phyloP scores from a whole-genome alignment of 2,113 vertebrate genomes.

The Lucifuga dentata region DNA sequence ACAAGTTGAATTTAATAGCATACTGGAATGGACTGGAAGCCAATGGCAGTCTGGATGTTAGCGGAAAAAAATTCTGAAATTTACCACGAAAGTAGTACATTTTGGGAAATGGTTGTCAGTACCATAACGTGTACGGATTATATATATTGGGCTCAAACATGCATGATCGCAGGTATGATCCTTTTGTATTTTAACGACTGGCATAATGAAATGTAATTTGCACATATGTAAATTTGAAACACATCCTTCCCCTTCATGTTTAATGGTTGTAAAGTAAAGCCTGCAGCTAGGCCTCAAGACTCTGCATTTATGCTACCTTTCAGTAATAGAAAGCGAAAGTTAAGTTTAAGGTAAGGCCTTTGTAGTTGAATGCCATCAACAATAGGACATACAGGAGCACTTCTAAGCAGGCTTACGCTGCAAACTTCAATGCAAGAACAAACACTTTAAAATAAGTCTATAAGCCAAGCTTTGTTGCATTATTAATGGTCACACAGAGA shows the following conservation, averaged over 20 bases:
- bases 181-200: not conserved
- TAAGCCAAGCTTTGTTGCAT: slow-evolving; percentile 58
- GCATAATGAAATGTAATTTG: slow-evolving; percentile 1
- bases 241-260: not conserved
- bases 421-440: slow-evolving; percentile 43
- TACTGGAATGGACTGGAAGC: too few species aligned
- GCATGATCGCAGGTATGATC: too few species aligned
- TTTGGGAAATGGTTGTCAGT: too few species aligned
- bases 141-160: too few species aligned
- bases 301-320: slow-evolving; percentile 9
- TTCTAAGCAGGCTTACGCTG: slow-evolving; percentile 7
- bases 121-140: too few species aligned
- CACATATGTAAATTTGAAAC: slow-evolving; percentile 20
- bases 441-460: slow-evolving; percentile 50
- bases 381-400: not conserved
- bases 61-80: too few species aligned
- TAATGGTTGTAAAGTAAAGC: slow-evolving; percentile 23
- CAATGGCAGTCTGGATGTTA: not conserved
- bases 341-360: slow-evolving; percentile 25
- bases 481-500: slow-evolving; percentile 62
- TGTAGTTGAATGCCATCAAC: slow-evolving; percentile 31
- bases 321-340: slow-evolving; percentile 6
- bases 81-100: too few species aligned
- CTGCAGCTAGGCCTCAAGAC: slow-evolving; percentile 21
- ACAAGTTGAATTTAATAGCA: too few species aligned